Evolutionary conservation across 2,797 vertebrate species (phyloP), one percentile per base, ranked within the genome.

Genomic region (Myotis findleyi): DNA sequence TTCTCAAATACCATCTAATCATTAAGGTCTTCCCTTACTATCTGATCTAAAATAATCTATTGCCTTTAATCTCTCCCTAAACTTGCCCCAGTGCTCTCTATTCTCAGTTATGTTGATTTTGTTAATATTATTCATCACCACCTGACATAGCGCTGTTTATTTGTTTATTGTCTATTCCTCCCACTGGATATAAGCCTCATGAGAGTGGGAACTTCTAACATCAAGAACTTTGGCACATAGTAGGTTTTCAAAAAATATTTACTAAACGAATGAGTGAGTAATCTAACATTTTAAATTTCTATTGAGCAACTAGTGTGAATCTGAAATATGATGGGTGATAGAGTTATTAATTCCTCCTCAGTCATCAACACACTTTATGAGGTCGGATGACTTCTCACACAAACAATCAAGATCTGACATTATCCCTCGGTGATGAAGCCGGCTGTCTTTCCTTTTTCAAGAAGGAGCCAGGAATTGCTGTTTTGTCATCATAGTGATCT

Each of bases 211-310:
- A 44, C 8, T 93, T 85, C 53, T 55, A 80, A 75, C n/a, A 55
- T 9, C 27, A 76, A 33, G 14, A 89, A 36, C 25, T 68, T 7
- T 69, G 41, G 25, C 51, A 47, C 10, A 64, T 91, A 53, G 27
- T 23, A 86, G 33, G 4, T 57, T 89, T 49, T 89, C 16, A 80
- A 59, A 18, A 94, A 71, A 91, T 87, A 47, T 85, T 87, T 85
- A 69, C 9, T 72, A 16, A 91, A 85, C 6, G n/a, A 71, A 92
- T 81, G 23, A 87, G 1, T 55, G 27, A 72, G 8, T 47, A 57
- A 20, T 41, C 44, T 89, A 89, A 62, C 11, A 62, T 82, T 44
- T 87, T 23, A 18, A 9, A 75, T 69, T 55, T 93, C 80, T 64
- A 64, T 36, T 38, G 76, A 36, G n/a, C 69, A 91, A 59, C 27